phyloP scores from a whole-genome alignment of 92 coral and sea anemone species.

The Anthopleura xanthogrammica region DNA sequence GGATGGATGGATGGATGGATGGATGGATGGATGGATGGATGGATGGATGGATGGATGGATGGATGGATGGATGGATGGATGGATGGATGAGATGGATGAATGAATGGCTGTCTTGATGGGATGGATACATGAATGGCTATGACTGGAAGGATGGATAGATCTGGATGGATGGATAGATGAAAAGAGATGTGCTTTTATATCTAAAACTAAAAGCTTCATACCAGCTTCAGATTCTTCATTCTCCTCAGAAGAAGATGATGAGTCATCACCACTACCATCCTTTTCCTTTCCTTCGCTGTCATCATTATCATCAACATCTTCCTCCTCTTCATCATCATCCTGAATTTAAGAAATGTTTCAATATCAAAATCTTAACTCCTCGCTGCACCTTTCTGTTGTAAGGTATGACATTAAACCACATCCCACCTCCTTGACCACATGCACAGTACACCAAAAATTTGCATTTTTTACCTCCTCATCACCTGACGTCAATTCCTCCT shows the following conservation, averaged over 20 bases:
- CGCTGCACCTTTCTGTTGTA: neutral
- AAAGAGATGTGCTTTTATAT: neutral
- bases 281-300: slow-evolving; percentile 66
- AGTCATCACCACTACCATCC: slow-evolving; percentile 45
- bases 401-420: neutral
- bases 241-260: slow-evolving; percentile 64
- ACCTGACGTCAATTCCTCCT: slow-evolving; percentile 23
- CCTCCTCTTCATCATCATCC: slow-evolving; percentile 44
- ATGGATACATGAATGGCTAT: neutral
- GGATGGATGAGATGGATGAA: neutral
- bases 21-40: no score
- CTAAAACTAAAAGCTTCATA: neutral
- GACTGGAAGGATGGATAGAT: neutral
- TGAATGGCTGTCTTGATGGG: neutral
- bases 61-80: neutral
- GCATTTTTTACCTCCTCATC: slow-evolving; percentile 28
- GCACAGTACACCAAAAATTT: no score
- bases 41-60: neutral
- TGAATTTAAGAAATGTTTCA: neutral
- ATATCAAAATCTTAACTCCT: neutral
- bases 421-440: no score
- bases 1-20: neutral
- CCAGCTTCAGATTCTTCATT: slow-evolving; percentile 51
- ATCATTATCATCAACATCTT: slow-evolving; percentile 41
- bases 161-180: neutral